Percentiles rank a stretch among this genome's conserved stretches.
phyloP scores from a whole-genome alignment of 2,797 vertebrate species.

The Pyrocephalus nanus region DNA sequence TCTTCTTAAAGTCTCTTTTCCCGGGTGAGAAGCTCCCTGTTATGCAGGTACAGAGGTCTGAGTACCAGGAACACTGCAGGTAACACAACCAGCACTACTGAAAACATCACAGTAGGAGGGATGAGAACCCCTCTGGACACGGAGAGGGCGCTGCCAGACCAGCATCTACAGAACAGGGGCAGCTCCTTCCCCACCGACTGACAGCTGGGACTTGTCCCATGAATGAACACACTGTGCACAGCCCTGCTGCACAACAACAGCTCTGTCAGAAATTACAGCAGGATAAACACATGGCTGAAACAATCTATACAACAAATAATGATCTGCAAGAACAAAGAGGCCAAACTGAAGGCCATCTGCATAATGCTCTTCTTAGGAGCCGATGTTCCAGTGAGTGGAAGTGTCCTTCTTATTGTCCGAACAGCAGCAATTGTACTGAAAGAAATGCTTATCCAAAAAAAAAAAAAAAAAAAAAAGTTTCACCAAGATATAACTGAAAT shows the following conservation, averaged over 20 bases:
- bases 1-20: neutral
- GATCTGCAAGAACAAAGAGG: neutral
- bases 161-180: neutral
- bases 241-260: neutral
- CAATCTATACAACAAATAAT: neutral
- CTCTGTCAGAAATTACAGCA: neutral
- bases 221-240: neutral
- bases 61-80: neutral
- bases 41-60: neutral
- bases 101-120: neutral
- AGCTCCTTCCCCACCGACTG: neutral
- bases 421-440: neutral
- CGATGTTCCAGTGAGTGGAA: neutral
- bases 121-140: neutral
- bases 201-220: accelerated
- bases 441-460: neutral
- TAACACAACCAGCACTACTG: accelerated
- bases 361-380: neutral
- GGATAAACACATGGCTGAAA: neutral
- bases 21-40: neutral
- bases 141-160: accelerated
- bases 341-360: neutral
- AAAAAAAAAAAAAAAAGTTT: neutral
- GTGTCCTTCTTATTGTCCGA: neutral
- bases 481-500: neutral